Evolutionary conservation across 2,113 vertebrate genomes (phyloP).

Genomic region (Phylloscopus whistleri): DNA sequence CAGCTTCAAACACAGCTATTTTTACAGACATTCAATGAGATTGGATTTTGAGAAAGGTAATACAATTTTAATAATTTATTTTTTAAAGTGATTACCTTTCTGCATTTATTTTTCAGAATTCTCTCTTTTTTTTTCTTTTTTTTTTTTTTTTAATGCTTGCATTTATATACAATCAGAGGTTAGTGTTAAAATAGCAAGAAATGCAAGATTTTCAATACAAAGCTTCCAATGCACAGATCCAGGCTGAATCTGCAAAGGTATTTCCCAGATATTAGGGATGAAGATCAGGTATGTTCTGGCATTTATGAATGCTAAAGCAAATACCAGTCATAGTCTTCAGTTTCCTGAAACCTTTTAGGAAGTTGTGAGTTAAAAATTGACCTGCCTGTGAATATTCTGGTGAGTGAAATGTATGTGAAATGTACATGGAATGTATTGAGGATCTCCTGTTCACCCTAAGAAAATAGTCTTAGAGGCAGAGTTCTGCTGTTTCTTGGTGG

Average conservation of each 20-base stretch:
- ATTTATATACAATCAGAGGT: background rate
- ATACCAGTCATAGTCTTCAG: background rate
- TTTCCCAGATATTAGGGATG: background rate
- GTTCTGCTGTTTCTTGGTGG: background rate
- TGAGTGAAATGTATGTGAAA: background rate
- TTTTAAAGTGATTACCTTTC: background rate
- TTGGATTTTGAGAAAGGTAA: background rate
- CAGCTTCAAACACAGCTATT: background rate
- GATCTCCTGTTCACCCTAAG: background rate
- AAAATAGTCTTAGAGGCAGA: background rate
- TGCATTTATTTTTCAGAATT: background rate
- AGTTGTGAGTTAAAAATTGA: background rate
- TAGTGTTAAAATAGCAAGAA: background rate
- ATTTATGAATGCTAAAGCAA: background rate
- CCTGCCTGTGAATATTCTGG: background rate
- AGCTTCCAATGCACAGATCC: background rate
- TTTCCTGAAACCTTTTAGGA: background rate
- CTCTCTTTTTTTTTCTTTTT: background rate
- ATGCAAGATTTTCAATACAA: background rate
- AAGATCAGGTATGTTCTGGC: background rate
- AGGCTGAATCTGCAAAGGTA: background rate
- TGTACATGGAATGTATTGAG: rapidly evolving
- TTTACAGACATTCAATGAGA: background rate
- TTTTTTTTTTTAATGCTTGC: background rate
- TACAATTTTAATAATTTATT: background rate